Conservation (phyloP, 2,797 vertebrate species). For the Eptatretus atami region DNA sequence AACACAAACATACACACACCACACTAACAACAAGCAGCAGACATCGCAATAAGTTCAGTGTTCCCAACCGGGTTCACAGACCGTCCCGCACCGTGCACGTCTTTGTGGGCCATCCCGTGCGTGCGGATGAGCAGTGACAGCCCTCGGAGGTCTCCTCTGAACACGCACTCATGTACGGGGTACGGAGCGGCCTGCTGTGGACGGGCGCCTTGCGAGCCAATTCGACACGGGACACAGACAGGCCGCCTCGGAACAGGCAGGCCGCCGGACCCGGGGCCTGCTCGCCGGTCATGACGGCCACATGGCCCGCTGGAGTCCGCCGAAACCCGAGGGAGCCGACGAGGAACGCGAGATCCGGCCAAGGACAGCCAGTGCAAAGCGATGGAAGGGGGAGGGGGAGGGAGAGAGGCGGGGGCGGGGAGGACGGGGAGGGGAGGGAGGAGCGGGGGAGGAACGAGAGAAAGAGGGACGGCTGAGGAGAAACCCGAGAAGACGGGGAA, state of each 20-base stretch:
- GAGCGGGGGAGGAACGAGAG: too few species aligned
- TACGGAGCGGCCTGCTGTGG: constrained; percentile 20
- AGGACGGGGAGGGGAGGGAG: too few species aligned
- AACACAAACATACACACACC: too few species aligned
- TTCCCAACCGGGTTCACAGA: not conserved
- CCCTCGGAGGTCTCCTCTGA: constrained; percentile 57
- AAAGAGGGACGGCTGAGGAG: too few species aligned
- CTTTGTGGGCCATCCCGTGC: constrained; percentile 77
- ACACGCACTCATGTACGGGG: constrained; percentile 76
- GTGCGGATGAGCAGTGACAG: constrained; percentile 78
- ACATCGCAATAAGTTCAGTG: not conserved
- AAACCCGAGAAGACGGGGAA: too few species aligned
- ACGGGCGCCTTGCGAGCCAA: constrained; percentile 11
- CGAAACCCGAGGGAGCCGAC: constrained; percentile 10
- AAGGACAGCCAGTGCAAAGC: too few species aligned
- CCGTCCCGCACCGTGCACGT: constrained; percentile 45
- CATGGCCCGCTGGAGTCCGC: constrained; percentile 9
- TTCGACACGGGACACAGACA: constrained; percentile 20
- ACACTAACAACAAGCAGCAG: too few species aligned
- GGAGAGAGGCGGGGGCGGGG: too few species aligned
- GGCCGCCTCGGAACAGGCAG: constrained; percentile 21
- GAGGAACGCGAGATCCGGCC: too few species aligned
- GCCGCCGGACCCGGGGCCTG: constrained; percentile 12
- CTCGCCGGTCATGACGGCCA: constrained; percentile 20
- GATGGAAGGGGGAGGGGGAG: too few species aligned